A percentile compares a stretch with the other conserved stretches of the same genome.
Evolutionary conservation across 2,113 vertebrate genomes (phyloP).

Genomic region (Propithecus coquereli): DNA sequence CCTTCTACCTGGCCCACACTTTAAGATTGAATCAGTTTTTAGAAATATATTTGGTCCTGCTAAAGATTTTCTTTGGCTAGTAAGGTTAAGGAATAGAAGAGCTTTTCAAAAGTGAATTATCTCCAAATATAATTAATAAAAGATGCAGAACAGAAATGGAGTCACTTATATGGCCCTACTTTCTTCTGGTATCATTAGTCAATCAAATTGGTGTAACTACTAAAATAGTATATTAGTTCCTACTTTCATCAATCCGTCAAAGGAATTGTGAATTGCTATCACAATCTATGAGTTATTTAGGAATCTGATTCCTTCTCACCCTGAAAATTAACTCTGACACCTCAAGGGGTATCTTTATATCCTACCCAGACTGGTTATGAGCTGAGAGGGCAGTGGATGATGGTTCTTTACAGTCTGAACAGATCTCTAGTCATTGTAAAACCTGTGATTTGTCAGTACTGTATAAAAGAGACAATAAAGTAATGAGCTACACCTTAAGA

Average conservation of each 20-base stretch:
- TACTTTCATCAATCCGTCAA: neutral
- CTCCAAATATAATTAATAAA: neutral
- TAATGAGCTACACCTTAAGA: neutral
- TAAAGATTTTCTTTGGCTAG: neutral
- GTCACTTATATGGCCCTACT: conserved; percentile 51
- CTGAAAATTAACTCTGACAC: neutral
- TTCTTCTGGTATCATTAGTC: conserved; percentile 42
- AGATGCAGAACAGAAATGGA: accelerated
- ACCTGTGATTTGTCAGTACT: neutral
- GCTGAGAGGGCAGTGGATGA: neutral
- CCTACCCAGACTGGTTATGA: neutral
- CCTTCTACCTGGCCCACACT: neutral
- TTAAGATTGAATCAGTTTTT: neutral
- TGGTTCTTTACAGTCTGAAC: neutral
- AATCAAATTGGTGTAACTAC: neutral
- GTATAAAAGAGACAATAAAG: neutral
- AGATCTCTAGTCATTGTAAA: neutral
- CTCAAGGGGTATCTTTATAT: neutral
- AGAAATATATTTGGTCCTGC: neutral
- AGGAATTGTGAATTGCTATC: neutral
- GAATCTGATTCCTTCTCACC: neutral
- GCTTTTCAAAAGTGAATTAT: neutral
- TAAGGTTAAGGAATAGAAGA: neutral
- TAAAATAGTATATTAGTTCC: neutral
- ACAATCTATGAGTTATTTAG: neutral